These are phyloP conservation scores for Aleiodes alternator DNA, from an alignment of 2,888 invertebrate genomes.

Conservation along the genomic window DNA sequence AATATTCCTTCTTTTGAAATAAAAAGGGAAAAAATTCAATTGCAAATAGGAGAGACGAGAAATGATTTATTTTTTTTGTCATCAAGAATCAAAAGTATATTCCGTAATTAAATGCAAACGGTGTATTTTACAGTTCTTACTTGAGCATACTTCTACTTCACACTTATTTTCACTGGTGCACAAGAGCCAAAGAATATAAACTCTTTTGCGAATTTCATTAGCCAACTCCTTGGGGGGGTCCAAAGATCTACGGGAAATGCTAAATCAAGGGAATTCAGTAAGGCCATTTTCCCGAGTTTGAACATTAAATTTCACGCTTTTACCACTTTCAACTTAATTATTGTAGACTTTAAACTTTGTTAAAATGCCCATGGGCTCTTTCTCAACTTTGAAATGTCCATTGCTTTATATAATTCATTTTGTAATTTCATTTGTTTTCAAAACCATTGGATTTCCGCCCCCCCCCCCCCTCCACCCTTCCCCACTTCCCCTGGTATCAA, in stretches of 20 bases:
- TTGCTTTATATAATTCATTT: conserved; percentile 21
- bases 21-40: not conserved
- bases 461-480: no score
- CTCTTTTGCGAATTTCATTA: conserved; percentile 33
- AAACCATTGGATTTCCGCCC: not conserved
- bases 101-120: conserved; percentile 26
- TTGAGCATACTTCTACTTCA: not conserved
- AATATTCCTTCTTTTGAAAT: no score
- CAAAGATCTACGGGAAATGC: conserved; percentile 25
- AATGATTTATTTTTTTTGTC: no score
- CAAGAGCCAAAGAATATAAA: conserved; percentile 29
- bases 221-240: not conserved
- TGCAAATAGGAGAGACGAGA: not conserved
- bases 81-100: not conserved
- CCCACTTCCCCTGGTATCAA: no score
- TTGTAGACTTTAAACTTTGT: conserved; percentile 7
- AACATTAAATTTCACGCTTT: conserved; percentile 47
- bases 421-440: conserved; percentile 10
- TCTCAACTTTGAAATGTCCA: conserved; percentile 19
- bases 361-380: conserved; percentile 18
- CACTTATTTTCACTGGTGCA: not conserved
- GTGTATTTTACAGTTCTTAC: conserved; percentile 25
- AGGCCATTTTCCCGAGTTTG: conserved; percentile 37
- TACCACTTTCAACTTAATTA: conserved; percentile 25
- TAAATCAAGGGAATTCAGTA: conserved; percentile 29